Percentiles rank a stretch among this genome's conserved stretches.
These are phyloP conservation scores for Colinus virginianus DNA, from an alignment of 2,113 vertebrate genomes.

Conservation along the genomic window DNA sequence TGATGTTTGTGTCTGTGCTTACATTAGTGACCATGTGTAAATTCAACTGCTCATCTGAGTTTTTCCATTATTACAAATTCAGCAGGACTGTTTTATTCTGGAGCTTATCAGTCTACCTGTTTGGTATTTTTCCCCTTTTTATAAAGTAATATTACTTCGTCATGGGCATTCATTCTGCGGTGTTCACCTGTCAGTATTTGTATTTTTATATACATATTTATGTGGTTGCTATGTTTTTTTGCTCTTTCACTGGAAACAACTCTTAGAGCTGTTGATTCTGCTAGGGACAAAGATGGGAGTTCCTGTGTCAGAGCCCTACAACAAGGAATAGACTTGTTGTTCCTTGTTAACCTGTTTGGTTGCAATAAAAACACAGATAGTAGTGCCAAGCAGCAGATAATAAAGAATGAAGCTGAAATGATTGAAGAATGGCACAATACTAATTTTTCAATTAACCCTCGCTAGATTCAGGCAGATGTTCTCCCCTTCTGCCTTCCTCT, in stretches of 20 bases:
- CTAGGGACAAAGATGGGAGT: background rate
- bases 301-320: background rate
- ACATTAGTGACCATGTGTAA: background rate
- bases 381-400: background rate
- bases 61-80: background rate
- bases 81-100: background rate
- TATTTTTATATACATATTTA: background rate
- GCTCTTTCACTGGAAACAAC: background rate
- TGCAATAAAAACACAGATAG: background rate
- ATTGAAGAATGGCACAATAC: background rate
- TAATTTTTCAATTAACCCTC: background rate
- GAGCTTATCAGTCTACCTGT: fast-evolving
- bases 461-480: background rate
- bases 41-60: background rate
- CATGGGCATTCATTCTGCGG: background rate
- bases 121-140: background rate
- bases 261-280: background rate
- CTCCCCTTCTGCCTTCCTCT: background rate
- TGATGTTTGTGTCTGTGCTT: background rate
- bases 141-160: background rate
- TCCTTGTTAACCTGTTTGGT: background rate
- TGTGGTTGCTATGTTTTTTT: background rate
- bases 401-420: background rate
- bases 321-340: background rate
- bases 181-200: background rate